phyloP scores from a whole-genome alignment of 2,888 invertebrate genomes.

The Penaeus monodon region DNA sequence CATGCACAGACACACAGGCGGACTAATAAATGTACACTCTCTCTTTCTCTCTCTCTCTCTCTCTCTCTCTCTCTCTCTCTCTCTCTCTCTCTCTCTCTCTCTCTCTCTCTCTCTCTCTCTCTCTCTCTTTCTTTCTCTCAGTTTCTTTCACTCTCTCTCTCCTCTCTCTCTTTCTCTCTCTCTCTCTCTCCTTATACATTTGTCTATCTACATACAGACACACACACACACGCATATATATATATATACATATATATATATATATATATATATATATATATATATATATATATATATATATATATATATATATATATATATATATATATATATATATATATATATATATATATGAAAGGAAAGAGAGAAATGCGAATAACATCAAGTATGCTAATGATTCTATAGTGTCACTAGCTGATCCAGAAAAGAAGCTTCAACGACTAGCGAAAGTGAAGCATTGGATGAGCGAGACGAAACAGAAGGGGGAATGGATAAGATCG shows the following conservation, averaged over 20 bases:
- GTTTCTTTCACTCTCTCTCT: no score
- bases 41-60: neutral
- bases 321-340: conserved; percentile 7
- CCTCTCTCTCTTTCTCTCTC: no score
- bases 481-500: no score
- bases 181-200: no score
- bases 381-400: no score
- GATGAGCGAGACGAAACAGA: no score
- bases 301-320: conserved; percentile 12
- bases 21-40: no score
- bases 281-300: conserved; percentile 14
- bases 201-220: neutral
- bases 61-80: neutral
- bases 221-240: neutral
- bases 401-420: no score
- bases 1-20: no score
- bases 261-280: neutral
- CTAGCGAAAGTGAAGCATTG: no score
- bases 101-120: neutral
- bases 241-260: neutral
- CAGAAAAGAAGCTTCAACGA: no score
- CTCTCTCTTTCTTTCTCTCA: neutral
- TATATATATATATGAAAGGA: neutral
- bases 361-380: no score
- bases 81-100: conserved; percentile 6